Conservation (phyloP, 2,888 invertebrate species). For the Auanema freiburgensis region DNA sequence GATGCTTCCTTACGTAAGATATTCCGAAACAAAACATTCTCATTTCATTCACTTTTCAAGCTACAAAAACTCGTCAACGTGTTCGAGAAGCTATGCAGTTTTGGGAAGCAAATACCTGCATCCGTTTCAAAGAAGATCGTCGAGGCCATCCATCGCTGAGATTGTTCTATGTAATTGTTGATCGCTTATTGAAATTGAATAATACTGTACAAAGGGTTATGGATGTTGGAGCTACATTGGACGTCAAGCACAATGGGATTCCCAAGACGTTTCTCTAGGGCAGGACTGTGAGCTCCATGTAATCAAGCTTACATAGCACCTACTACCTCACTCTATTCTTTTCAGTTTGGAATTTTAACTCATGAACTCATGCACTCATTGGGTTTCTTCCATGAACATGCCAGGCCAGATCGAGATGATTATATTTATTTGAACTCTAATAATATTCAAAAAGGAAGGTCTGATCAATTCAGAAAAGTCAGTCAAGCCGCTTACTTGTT, state of each 20-base stretch:
- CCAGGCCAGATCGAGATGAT: slow-evolving; percentile 38
- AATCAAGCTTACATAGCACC: neutral
- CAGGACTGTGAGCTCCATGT: slow-evolving; percentile 32
- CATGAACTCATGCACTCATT: slow-evolving; percentile 46
- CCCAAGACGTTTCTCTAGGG: slow-evolving; percentile 33
- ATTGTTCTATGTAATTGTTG: slow-evolving; percentile 6
- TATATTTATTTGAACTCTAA: slow-evolving; percentile 31
- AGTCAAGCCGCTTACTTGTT: too few relatives aligned
- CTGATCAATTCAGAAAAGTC: slow-evolving; percentile 10
- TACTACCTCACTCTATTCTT: neutral
- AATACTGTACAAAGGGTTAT: slow-evolving; percentile 14
- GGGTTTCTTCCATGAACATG: slow-evolving; percentile 47
- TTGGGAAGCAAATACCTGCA: slow-evolving; percentile 5
- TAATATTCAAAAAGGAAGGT: slow-evolving; percentile 9
- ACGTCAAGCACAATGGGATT: slow-evolving; percentile 19
- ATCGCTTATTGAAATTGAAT: neutral
- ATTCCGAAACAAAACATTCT: too few relatives aligned
- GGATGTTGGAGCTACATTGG: slow-evolving; percentile 48
- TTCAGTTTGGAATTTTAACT: slow-evolving; percentile 36
- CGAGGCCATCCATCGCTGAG: slow-evolving; percentile 1
- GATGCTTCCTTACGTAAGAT: slow-evolving; percentile 9
- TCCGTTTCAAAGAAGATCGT: slow-evolving; percentile 2
- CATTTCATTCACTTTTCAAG: too few relatives aligned
- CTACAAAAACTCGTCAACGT: neutral
- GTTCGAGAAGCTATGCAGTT: slow-evolving; percentile 8